Percentiles rank a stretch among this genome's conserved stretches.
These are phyloP conservation scores for Yponomeuta sedellus DNA, from an alignment of 2,888 invertebrate genomes.

Conservation along the genomic window DNA sequence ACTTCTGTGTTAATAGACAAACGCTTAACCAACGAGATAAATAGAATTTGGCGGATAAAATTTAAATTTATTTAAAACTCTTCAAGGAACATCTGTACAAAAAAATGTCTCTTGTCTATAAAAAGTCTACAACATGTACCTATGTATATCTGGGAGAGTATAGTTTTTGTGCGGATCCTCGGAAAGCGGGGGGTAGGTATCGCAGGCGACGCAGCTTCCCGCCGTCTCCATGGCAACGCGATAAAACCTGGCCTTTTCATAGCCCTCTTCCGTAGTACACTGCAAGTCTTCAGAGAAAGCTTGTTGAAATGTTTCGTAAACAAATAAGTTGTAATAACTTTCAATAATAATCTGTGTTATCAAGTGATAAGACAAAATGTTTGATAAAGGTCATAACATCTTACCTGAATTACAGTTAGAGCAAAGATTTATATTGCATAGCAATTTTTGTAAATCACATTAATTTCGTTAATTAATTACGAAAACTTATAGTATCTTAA, in stretches of 20 bases:
- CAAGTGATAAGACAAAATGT: too few species aligned
- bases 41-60: too few species aligned
- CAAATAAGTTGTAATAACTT: not conserved
- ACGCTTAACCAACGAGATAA: too few species aligned
- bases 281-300: slow-evolving; percentile 36
- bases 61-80: too few species aligned
- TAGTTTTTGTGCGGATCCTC: slow-evolving; percentile 56
- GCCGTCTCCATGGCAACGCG: slow-evolving; percentile 70
- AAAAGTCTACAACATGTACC: not conserved
- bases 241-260: slow-evolving; percentile 76
- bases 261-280: slow-evolving; percentile 57
- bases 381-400: too few species aligned
- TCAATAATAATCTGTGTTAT: too few species aligned
- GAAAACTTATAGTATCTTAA: too few species aligned
- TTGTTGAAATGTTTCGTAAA: not conserved
- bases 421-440: too few species aligned
- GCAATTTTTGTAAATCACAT: too few species aligned
- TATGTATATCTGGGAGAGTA: slow-evolving; percentile 23
- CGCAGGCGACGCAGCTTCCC: slow-evolving; percentile 62
- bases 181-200: slow-evolving; percentile 53
- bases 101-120: not conserved
- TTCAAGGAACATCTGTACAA: not conserved
- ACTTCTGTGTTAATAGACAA: too few species aligned
- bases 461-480: too few species aligned
- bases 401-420: too few species aligned